Evolutionary conservation across 2,797 vertebrate genomes (phyloP).

Genomic region (Buceros bicornis): DNA sequence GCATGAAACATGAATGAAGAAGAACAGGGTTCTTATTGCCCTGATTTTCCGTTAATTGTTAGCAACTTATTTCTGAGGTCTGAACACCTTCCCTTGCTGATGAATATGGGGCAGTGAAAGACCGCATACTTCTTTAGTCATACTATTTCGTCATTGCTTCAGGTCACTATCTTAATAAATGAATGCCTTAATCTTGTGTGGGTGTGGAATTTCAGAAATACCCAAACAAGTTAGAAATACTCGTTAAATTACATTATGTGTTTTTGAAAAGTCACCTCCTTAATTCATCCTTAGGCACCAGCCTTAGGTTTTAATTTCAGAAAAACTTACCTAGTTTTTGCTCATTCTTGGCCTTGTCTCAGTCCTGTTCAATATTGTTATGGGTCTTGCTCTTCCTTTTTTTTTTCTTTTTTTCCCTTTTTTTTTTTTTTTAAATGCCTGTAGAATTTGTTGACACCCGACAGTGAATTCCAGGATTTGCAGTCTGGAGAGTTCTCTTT

Average conservation of each 20-base stretch:
- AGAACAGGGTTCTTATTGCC: not conserved
- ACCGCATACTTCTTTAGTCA: not conserved
- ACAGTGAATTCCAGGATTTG: not conserved
- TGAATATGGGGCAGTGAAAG: not conserved
- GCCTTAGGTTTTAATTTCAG: not conserved
- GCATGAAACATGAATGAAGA: not conserved
- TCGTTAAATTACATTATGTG: not conserved
- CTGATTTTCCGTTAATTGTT: not conserved
- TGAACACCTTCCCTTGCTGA: not conserved
- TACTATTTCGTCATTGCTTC: not conserved
- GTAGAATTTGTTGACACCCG: not conserved
- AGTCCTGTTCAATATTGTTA: not conserved
- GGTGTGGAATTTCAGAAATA: not conserved
- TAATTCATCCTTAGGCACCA: not conserved
- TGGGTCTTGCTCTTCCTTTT: not conserved
- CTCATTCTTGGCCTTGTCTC: not conserved
- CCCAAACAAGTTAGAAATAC: not conserved
- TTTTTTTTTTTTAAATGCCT: not conserved
- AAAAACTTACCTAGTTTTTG: not conserved
- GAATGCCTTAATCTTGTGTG: slow-evolving; percentile 6
- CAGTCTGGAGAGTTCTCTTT: not conserved
- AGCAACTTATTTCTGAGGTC: not conserved
- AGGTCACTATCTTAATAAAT: not conserved
- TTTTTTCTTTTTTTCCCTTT: no score
- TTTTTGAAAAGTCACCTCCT: not conserved